Evolutionary conservation across 2,797 vertebrate genomes (phyloP).

Genomic region (Aselliscus stoliczkanus): DNA sequence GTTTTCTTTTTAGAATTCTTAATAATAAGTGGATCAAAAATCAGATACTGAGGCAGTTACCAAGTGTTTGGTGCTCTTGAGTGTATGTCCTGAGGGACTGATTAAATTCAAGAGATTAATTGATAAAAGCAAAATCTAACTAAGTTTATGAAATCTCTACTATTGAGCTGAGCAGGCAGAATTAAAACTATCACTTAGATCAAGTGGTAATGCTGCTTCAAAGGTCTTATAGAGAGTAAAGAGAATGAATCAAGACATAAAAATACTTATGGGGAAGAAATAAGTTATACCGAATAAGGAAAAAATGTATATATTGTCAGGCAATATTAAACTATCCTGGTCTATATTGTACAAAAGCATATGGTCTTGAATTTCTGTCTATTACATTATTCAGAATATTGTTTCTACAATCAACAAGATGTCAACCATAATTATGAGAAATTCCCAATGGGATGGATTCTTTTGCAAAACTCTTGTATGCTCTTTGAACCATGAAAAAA

Average conservation of each 20-base stretch:
- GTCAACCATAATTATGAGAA: not conserved
- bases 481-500: not conserved
- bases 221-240: not conserved
- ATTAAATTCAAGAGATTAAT: not conserved
- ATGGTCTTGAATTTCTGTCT: not conserved
- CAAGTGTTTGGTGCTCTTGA: not conserved
- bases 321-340: not conserved
- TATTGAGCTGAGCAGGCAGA: not conserved
- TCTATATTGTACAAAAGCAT: not conserved
- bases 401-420: not conserved
- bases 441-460: not conserved
- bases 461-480: not conserved
- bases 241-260: not conserved
- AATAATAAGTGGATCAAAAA: slow-evolving; percentile 2
- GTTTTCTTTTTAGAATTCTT: not conserved
- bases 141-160: not conserved
- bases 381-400: not conserved
- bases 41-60: not conserved
- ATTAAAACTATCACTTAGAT: not conserved
- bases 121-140: not conserved
- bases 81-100: not conserved
- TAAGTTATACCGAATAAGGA: not conserved
- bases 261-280: not conserved
- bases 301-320: not conserved
- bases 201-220: not conserved